A percentile compares a stretch with the other conserved stretches of the same genome.
These are phyloP conservation scores for Thymelicus lineola DNA, from an alignment of 2,888 invertebrate species.

Conservation along the genomic window DNA sequence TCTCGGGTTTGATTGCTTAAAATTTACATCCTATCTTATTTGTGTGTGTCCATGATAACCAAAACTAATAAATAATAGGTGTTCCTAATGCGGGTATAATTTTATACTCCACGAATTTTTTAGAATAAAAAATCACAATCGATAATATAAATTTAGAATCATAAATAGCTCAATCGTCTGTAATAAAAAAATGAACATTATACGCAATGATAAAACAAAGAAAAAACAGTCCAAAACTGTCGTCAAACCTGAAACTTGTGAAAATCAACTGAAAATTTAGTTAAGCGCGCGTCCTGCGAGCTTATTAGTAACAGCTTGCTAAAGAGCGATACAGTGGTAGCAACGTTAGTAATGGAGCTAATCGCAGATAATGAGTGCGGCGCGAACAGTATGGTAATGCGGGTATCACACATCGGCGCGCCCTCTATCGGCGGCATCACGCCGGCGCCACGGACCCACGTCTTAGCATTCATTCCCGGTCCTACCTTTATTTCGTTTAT, in stretches of 20 bases:
- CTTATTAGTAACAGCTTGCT: conserved; percentile 39
- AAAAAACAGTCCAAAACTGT: too few relatives aligned
- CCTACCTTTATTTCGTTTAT: conserved; percentile 16
- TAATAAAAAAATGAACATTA: too few relatives aligned
- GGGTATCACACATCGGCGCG: conserved; percentile 66
- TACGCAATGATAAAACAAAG: too few relatives aligned
- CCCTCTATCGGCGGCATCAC: conserved; percentile 72
- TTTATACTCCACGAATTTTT: too few relatives aligned
- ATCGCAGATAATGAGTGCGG: conserved; percentile 63
- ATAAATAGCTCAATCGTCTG: too few relatives aligned
- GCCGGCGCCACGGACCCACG: conserved; percentile 58
- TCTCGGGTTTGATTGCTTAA: too few relatives aligned
- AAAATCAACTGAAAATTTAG: neutral
- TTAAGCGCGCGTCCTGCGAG: conserved; percentile 23
- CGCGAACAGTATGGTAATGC: conserved; percentile 76
- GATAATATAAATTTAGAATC: too few relatives aligned
- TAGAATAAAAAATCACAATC: too few relatives aligned
- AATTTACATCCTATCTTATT: too few relatives aligned
- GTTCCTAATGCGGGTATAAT: too few relatives aligned
- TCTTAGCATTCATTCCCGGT: conserved; percentile 30
- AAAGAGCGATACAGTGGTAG: conserved; percentile 42
- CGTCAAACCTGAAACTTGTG: neutral
- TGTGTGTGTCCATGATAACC: too few relatives aligned
- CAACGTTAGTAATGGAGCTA: conserved; percentile 59
- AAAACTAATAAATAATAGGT: too few relatives aligned